These are phyloP conservation scores for Protula sp. DNA, from an alignment of 2,888 invertebrate species.

Conservation along the genomic window DNA sequence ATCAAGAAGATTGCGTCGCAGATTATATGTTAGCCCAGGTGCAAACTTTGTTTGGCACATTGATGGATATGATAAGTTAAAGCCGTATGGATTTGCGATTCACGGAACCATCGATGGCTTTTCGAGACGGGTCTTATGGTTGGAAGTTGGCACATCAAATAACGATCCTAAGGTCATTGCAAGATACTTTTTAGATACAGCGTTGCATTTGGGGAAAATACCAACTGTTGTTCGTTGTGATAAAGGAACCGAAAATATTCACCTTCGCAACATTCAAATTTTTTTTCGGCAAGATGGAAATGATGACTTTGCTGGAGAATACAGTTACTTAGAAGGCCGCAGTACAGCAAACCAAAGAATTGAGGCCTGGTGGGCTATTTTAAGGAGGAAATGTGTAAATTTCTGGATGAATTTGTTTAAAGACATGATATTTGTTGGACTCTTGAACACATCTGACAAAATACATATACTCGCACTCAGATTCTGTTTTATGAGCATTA, in stretches of 20 bases:
- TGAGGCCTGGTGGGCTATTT: too few relatives aligned
- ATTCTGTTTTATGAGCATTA: too few relatives aligned
- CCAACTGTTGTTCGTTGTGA: background rate
- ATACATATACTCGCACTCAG: too few relatives aligned
- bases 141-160: background rate
- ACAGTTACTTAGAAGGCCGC: background rate
- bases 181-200: background rate
- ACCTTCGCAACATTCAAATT: background rate
- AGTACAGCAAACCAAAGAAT: too few relatives aligned
- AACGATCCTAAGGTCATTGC: background rate
- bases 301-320: background rate
- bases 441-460: too few relatives aligned
- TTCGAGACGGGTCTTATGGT: background rate
- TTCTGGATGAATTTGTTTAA: too few relatives aligned
- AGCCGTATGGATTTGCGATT: background rate
- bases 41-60: background rate
- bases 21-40: background rate
- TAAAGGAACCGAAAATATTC: background rate
- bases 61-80: background rate
- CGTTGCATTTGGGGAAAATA: background rate
- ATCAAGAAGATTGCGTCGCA: too few relatives aligned
- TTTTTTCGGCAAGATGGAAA: background rate
- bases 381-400: too few relatives aligned
- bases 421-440: too few relatives aligned
- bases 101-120: background rate